These are phyloP conservation scores for Recurvirostra avosetta DNA, from an alignment of 2,113 vertebrate species.

Conservation along the genomic window DNA sequence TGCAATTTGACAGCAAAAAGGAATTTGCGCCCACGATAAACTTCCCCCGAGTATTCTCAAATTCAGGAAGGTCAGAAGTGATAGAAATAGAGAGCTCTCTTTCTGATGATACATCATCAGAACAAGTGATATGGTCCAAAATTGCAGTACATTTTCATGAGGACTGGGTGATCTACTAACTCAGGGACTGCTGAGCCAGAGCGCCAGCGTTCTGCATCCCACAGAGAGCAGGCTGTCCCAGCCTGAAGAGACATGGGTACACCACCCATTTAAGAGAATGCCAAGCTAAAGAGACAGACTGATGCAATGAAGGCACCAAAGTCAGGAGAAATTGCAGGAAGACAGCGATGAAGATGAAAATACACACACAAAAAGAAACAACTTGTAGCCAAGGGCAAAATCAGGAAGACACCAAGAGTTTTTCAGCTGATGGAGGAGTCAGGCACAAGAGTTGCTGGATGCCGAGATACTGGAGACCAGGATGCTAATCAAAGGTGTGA, in stretches of 20 bases:
- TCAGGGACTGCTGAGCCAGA: not conserved
- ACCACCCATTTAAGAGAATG: not conserved
- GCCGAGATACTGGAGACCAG: not conserved
- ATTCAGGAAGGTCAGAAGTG: conserved; percentile 23
- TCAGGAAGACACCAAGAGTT: not conserved
- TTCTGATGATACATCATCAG: not conserved
- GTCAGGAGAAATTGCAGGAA: not conserved
- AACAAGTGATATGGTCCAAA: not conserved
- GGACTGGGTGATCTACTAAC: not conserved
- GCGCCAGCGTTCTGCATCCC: not conserved
- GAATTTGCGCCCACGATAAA: not conserved
- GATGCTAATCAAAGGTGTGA: not conserved
- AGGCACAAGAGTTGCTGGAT: not conserved
- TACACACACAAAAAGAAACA: not conserved
- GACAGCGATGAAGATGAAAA: not conserved
- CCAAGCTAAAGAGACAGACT: not conserved
- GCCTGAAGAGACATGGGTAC: not conserved
- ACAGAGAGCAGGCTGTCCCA: not conserved
- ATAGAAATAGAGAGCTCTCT: not conserved
- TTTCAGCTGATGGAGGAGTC: not conserved
- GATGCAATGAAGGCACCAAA: not conserved
- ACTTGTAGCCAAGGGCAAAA: not conserved
- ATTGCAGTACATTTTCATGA: not conserved
- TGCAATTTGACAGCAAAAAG: conserved; percentile 39
- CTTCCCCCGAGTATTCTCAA: conserved; percentile 18